Evolutionary conservation across 37 sponge, comb jelly and placozoan species (phyloP), one percentile per base, ranked within the genome.

Genomic region (Spongilla lacustris): DNA sequence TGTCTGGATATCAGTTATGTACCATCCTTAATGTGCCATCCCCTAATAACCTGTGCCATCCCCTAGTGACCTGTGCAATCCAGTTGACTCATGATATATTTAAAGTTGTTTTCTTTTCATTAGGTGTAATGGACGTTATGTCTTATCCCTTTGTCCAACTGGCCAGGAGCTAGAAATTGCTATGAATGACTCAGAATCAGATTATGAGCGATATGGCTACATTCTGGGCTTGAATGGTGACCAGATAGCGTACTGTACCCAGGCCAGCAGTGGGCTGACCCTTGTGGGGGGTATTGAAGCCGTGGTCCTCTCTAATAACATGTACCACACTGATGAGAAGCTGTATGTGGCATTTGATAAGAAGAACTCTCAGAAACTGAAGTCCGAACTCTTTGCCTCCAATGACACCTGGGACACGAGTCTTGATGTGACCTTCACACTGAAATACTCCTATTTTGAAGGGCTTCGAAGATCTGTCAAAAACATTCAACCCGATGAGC

Each of bases 371-470:
- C 19, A 10, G n/a, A 31, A 68, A 14, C 70, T 84, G 33, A 28
- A 68, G 35, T 67, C 21, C 0, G 31, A n/a, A 21, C 67, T 68
- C 0, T 80, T 10, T 9, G 48, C 66, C 5, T 11, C 80, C 9
- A 17, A 29, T 14, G 6, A 66, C 14, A 14, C 32, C 26, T 82
- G 48, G 29, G 24, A n/a, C 0, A 38, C 49, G 79, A 78, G 24
- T 11, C 27, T 83, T 46, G 5, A 74, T 12, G 86, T 90, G 5
- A 50, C 37, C 0, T 90, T 90, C 81, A 49, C 66, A 36, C 37
- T 85, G 28, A 90, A 90, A 46, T 66, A 84, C 17, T 68, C 71
- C 30, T 90, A 90, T 76, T 90, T 90, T 32, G 28, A 85, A 32
- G 25, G 17, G 24, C 84, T 88, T 23, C 24, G 73, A 21, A 10